phyloP scores from a whole-genome alignment of 1,140 invertebrate species.

The Drosophila asahinai region DNA sequence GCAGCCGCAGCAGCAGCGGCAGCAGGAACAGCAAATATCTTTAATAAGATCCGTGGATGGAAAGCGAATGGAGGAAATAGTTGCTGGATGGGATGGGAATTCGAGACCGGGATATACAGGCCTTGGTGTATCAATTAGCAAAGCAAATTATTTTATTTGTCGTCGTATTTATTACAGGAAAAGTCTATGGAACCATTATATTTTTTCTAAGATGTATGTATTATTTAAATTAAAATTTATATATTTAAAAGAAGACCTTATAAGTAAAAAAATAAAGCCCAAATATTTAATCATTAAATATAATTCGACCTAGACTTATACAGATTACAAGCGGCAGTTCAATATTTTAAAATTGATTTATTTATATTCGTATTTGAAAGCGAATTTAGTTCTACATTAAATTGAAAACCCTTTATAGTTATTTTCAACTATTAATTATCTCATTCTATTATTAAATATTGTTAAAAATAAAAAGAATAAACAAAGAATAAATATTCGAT shows the following conservation, averaged over 20 bases:
- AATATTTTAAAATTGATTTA: neutral
- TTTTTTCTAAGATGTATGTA: neutral
- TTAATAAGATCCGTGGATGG: constrained; percentile 44
- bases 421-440: no score
- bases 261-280: no score
- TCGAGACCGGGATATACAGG: neutral
- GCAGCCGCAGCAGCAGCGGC: neutral
- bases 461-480: neutral
- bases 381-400: no score
- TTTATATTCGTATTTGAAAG: neutral
- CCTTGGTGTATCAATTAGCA: constrained; percentile 7
- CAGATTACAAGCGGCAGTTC: no score
- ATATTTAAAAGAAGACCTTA: no score
- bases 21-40: constrained; percentile 27
- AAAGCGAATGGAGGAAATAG: constrained; percentile 25
- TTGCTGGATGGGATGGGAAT: constrained; percentile 11
- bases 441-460: neutral
- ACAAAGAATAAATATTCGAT: no score
- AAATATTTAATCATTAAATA: no score
- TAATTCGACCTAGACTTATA: no score
- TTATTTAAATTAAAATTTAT: neutral
- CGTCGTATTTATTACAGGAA: neutral
- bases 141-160: constrained; percentile 16
- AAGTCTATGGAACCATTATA: neutral
- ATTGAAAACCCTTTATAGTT: neutral